Conservation (phyloP, 2,888 invertebrate genomes). For the Melangyna quadrimaculata region DNA sequence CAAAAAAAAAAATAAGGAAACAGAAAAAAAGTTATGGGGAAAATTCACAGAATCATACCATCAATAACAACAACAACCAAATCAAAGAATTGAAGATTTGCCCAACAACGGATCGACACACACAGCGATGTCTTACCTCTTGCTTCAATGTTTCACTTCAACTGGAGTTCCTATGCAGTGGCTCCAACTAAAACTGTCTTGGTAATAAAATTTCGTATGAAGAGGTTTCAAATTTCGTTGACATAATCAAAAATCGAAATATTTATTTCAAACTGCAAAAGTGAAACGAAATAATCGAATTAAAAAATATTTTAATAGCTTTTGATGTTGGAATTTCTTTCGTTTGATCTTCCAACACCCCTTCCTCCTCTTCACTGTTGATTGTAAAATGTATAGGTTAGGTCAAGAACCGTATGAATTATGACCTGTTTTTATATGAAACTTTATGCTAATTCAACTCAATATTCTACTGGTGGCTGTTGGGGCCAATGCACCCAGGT, state of each 20-base stretch:
- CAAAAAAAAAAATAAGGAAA: conserved; percentile 32
- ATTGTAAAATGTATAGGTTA: conserved; percentile 8
- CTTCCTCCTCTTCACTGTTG: neutral
- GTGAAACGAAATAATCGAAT: neutral
- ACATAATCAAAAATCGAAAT: conserved; percentile 55
- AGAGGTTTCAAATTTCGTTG: conserved; percentile 59
- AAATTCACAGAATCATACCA: neutral
- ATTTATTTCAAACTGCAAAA: conserved; percentile 15
- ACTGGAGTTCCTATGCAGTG: conserved; percentile 13
- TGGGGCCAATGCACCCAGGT: conserved; percentile 7
- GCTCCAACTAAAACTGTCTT: neutral
- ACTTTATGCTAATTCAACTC: conserved; percentile 45
- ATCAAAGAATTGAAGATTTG: neutral
- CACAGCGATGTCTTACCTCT: conserved; percentile 33
- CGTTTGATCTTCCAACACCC: neutral
- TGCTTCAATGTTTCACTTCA: conserved; percentile 15
- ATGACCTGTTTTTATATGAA: conserved; percentile 45
- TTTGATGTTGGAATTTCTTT: neutral
- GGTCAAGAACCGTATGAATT: conserved; percentile 66
- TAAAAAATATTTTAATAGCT: conserved; percentile 42
- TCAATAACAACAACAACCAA: conserved; percentile 24
- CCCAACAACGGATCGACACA: neutral
- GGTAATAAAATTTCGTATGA: neutral
- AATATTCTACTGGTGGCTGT: neutral
- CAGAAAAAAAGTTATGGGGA: neutral